A percentile compares a stretch with the other conserved stretches of the same genome.
Conservation (phyloP, 2,113 vertebrate species). For the Illadopsis cleaveri region DNA sequence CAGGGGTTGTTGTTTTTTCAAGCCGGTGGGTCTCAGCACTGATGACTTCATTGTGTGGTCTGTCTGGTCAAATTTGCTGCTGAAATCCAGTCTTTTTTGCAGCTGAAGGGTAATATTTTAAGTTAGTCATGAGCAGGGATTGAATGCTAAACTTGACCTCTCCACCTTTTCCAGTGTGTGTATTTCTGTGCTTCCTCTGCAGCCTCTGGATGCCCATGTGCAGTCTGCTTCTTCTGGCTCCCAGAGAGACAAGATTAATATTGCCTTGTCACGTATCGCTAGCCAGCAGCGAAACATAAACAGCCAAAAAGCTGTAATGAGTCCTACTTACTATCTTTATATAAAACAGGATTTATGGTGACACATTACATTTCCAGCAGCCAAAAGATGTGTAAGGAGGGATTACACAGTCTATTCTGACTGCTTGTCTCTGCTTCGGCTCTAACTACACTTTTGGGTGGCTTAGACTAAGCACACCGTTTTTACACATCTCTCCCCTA, state of each 20-base stretch:
- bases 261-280: not conserved
- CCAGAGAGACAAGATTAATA: not conserved
- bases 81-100: conserved; percentile 34
- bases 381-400: not conserved
- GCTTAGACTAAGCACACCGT: not conserved
- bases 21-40: conserved; percentile 38
- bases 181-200: conserved; percentile 33
- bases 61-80: conserved; percentile 45
- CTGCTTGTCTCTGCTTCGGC: not conserved
- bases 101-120: conserved; percentile 57
- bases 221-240: not conserved
- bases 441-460: not conserved
- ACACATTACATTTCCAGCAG: conserved; percentile 31
- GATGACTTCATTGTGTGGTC: conserved; percentile 66
- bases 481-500: not conserved
- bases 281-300: not conserved
- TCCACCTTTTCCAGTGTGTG: conserved; percentile 31
- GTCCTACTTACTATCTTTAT: not conserved
- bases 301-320: conserved; percentile 28
- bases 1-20: conserved; percentile 48
- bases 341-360: not conserved
- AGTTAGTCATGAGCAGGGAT: conserved; percentile 8
- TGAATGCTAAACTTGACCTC: conserved; percentile 57
- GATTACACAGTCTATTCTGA: not conserved
- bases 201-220: conserved; percentile 34